Conservation (phyloP, 2,113 vertebrate genomes). For the Sapajus apella region DNA sequence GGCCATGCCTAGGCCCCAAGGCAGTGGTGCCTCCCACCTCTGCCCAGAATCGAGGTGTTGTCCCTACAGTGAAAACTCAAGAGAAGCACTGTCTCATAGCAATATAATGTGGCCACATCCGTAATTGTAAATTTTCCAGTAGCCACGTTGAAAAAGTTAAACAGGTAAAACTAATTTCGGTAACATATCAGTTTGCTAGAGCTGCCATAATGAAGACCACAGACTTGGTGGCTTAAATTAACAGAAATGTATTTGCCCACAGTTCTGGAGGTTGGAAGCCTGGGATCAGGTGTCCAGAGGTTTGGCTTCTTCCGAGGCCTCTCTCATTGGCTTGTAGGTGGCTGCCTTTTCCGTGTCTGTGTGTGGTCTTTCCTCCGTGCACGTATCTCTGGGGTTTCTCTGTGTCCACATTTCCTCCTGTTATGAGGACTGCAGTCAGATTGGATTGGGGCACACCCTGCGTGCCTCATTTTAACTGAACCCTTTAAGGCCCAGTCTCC, state of each 20-base stretch:
- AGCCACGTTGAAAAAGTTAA: background rate
- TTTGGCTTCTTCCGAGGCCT: background rate
- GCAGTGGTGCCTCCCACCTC: background rate
- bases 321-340: background rate
- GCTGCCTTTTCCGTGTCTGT: background rate
- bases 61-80: background rate
- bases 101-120: background rate
- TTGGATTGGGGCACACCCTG: background rate
- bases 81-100: background rate
- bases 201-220: background rate
- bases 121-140: background rate
- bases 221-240: background rate
- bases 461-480: background rate
- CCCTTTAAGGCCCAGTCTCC: background rate
- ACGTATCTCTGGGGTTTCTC: background rate
- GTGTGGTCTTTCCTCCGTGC: background rate
- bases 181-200: background rate
- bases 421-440: background rate
- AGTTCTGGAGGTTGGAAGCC: background rate
- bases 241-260: background rate
- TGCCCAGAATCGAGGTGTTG: background rate
- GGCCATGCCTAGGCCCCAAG: rapidly evolving
- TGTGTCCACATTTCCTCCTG: background rate
- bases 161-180: background rate
- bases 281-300: background rate